Evolutionary conservation across 2,113 vertebrate genomes (phyloP).

Genomic region (Willisornis vidua): DNA sequence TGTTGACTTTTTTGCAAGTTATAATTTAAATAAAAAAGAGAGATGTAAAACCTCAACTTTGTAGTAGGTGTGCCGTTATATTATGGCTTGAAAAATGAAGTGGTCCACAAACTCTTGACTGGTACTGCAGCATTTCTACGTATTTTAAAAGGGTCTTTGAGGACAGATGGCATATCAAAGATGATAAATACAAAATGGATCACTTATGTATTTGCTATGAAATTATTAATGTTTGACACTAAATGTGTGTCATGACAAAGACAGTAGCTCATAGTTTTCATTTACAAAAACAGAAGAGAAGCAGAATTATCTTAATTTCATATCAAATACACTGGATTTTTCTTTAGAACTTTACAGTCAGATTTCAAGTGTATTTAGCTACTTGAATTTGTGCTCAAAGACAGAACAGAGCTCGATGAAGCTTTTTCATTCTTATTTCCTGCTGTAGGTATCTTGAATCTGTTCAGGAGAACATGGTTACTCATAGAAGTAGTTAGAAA

Average conservation of each 20-base stretch:
- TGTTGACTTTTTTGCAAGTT: conserved; percentile 7
- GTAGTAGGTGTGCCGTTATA: neutral
- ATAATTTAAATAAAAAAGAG: conserved; percentile 11
- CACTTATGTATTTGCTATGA: neutral
- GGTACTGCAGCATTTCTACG: neutral
- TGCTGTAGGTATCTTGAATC: neutral
- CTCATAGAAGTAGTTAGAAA: neutral
- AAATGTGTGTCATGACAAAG: neutral
- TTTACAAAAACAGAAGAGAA: neutral
- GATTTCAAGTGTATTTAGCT: neutral
- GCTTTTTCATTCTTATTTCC: neutral
- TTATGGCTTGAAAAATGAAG: neutral
- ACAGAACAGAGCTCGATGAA: neutral
- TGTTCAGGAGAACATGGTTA: neutral
- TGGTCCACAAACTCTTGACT: neutral
- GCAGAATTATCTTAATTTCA: neutral
- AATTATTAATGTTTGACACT: neutral
- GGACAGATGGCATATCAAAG: neutral
- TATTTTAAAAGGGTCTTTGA: neutral
- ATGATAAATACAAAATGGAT: neutral
- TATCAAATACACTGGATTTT: neutral
- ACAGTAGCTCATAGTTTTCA: neutral
- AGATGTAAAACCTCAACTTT: neutral
- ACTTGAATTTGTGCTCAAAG: neutral
- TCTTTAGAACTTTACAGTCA: neutral